Conservation (phyloP, 2,113 vertebrate species). For the Tyto alba region DNA sequence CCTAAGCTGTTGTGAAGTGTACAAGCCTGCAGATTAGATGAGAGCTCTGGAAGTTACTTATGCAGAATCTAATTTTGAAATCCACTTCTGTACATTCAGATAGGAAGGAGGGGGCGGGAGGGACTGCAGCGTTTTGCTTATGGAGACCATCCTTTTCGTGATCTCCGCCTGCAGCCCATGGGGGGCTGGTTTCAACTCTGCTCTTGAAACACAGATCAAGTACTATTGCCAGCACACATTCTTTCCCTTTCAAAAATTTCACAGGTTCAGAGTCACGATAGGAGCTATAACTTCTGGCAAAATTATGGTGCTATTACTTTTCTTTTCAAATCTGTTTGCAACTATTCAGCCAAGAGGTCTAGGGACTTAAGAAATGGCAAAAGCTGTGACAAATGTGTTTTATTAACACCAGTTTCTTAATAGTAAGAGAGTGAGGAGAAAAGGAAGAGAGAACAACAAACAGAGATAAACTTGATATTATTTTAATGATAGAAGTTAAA, state of each 20-base stretch:
- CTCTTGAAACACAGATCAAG: slow-evolving; percentile 51
- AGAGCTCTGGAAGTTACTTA: slow-evolving; percentile 20
- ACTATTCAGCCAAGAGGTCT: slow-evolving; percentile 26
- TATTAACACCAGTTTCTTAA: neutral
- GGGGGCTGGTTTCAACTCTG: slow-evolving; percentile 32
- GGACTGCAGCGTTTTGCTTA: neutral
- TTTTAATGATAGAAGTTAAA: neutral
- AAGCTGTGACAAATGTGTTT: neutral
- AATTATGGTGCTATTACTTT: neutral
- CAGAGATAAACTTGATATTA: neutral
- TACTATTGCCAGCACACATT: slow-evolving; percentile 38
- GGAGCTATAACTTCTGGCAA: slow-evolving; percentile 47
- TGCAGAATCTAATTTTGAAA: slow-evolving; percentile 32
- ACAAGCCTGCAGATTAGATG: neutral
- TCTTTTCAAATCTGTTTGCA: slow-evolving; percentile 25
- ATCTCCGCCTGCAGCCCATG: neutral
- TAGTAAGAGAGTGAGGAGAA: neutral
- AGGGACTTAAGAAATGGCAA: neutral
- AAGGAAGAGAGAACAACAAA: neutral
- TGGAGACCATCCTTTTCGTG: neutral
- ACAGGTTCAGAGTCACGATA: slow-evolving; percentile 55
- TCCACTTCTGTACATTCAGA: neutral
- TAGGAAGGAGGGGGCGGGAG: neutral
- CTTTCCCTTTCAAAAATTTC: slow-evolving; percentile 61
- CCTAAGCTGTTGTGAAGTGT: neutral